A percentile compares a stretch with the other conserved stretches of the same genome.
These are phyloP conservation scores for Phortica magna DNA, from an alignment of 2,888 invertebrate genomes.

Conservation along the genomic window DNA sequence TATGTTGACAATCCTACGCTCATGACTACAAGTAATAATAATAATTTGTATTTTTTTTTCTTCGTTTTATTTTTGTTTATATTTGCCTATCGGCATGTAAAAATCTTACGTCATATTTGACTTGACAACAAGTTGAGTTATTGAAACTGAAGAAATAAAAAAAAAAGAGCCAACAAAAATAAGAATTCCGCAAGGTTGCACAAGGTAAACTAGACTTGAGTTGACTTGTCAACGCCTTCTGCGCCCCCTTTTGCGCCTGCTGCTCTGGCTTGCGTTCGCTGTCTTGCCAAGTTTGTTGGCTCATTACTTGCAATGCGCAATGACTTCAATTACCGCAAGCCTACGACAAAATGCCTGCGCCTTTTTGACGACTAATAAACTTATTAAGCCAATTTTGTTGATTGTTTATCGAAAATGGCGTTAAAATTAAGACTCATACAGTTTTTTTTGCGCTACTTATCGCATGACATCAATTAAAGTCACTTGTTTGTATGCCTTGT, in stretches of 20 bases:
- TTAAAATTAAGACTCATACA: not conserved
- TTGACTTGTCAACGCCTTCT: not conserved
- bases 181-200: conserved; percentile 59
- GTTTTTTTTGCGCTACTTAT: not conserved
- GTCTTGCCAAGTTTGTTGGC: not conserved
- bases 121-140: conserved; percentile 18
- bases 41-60: not conserved
- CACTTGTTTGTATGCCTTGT: not conserved
- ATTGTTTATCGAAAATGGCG: conserved; percentile 10
- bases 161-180: conserved; percentile 21
- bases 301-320: conserved; percentile 13
- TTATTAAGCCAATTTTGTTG: conserved; percentile 15
- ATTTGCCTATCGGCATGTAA: conserved; percentile 8
- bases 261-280: conserved; percentile 3
- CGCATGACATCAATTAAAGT: conserved; percentile 20
- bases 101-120: conserved; percentile 32
- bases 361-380: conserved; percentile 19
- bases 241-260: not conserved
- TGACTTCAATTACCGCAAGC: conserved; percentile 7
- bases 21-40: conserved; percentile 20
- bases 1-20: conserved; percentile 24
- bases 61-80: not conserved
- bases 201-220: conserved; percentile 63
- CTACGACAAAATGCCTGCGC: not conserved
- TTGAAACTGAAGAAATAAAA: conserved; percentile 55